phyloP scores from a whole-genome alignment of 1,140 invertebrate genomes.

The Andrena cerasifolii region DNA sequence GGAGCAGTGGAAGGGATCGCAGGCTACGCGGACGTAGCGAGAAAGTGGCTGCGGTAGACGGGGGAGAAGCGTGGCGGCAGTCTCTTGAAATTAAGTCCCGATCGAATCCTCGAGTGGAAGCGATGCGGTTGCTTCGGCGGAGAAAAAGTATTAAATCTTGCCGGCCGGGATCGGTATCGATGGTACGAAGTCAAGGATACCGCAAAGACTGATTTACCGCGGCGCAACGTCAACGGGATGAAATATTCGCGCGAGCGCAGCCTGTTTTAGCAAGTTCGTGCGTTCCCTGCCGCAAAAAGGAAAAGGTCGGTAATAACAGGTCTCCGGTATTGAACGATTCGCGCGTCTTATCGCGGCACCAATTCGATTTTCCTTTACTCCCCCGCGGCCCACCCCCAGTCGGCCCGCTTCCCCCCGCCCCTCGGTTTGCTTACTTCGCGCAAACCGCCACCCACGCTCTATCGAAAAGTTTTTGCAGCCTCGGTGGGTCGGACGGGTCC shows the following conservation, averaged over 20 bases:
- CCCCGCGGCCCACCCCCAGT: not conserved
- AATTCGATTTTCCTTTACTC: slow-evolving; percentile 39
- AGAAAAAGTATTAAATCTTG: slow-evolving; percentile 15
- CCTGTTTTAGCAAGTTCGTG: slow-evolving; percentile 50
- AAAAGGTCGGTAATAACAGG: slow-evolving; percentile 46
- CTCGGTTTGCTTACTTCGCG: slow-evolving; percentile 48
- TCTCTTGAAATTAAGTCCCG: not conserved
- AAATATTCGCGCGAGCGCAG: slow-evolving; percentile 39
- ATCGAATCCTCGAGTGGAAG: not conserved
- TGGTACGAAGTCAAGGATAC: slow-evolving; percentile 35
- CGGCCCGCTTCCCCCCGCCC: not conserved
- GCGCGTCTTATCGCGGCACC: slow-evolving; percentile 43
- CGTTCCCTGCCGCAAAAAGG: slow-evolving; percentile 14
- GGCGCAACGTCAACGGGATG: slow-evolving; percentile 42
- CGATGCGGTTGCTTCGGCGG: not conserved
- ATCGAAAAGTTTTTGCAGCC: slow-evolving; percentile 54
- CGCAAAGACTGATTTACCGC: slow-evolving; percentile 45
- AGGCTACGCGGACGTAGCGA: no score
- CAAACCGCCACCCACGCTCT: slow-evolving; percentile 43
- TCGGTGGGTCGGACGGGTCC: slow-evolving; percentile 63
- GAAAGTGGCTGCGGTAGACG: no score
- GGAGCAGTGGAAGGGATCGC: no score
- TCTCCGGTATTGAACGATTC: slow-evolving; percentile 52
- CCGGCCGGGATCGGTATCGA: slow-evolving; percentile 34
- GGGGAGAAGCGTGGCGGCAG: not conserved